Percentiles rank a stretch among this genome's conserved stretches.
These are phyloP conservation scores for Ochropacha duplaris DNA, from an alignment of 2,888 invertebrate genomes.

Conservation along the genomic window DNA sequence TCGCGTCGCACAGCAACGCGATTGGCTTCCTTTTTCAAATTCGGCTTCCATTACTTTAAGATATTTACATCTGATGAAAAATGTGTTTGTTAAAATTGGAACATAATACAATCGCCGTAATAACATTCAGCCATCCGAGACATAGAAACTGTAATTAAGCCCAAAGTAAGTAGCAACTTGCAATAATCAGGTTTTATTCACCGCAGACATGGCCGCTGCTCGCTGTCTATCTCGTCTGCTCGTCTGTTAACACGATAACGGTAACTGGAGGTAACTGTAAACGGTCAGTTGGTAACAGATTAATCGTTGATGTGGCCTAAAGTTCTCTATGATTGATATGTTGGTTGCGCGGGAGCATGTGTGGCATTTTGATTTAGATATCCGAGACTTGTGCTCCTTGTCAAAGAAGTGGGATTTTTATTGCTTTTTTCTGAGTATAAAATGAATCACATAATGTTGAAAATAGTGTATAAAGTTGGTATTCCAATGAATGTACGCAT, in stretches of 20 bases:
- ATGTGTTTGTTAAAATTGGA: too few species aligned
- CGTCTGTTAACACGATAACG: constrained; percentile 27
- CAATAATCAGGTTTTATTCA: not conserved
- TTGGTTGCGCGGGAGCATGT: not conserved
- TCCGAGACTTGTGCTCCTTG: too few species aligned
- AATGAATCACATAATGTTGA: not conserved
- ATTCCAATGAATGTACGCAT: not conserved
- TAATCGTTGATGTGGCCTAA: constrained; percentile 34
- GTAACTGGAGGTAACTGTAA: constrained; percentile 42
- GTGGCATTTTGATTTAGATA: not conserved
- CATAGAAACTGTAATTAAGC: not conserved
- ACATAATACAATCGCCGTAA: too few species aligned
- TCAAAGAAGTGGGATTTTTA: too few species aligned
- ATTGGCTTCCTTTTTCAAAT: too few species aligned
- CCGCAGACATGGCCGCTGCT: not conserved
- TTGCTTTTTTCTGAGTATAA: not conserved
- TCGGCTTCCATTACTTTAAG: too few species aligned
- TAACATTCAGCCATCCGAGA: not conserved
- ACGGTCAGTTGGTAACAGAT: constrained; percentile 29
- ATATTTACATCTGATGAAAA: too few species aligned
- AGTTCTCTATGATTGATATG: not conserved
- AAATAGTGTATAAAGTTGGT: not conserved
- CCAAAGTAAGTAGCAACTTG: not conserved
- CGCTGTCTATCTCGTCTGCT: constrained; percentile 8
- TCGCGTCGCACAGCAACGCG: too few species aligned